phyloP scores from a whole-genome alignment of 2,797 vertebrate genomes.

The Crenuchus spilurus region DNA sequence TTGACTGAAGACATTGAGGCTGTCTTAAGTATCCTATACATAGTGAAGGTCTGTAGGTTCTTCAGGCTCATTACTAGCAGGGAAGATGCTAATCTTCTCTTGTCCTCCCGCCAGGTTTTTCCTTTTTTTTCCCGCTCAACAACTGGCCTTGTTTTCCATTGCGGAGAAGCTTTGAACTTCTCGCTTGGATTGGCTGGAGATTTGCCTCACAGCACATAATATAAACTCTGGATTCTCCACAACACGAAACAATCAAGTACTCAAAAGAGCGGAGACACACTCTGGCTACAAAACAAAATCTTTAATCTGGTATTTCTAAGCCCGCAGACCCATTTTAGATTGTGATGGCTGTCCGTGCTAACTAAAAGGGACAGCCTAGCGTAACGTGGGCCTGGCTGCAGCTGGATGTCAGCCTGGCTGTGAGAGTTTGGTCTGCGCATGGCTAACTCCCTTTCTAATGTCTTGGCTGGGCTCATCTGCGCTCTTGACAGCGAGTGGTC shows the following conservation, averaged over 20 bases:
- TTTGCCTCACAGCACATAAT: slow-evolving; percentile 61
- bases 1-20: slow-evolving; percentile 27
- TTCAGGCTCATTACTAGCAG: slow-evolving; percentile 13
- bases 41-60: slow-evolving; percentile 32
- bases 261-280: slow-evolving; percentile 42
- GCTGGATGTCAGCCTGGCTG: slow-evolving; percentile 52
- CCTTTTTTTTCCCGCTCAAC: slow-evolving; percentile 48
- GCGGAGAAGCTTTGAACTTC: slow-evolving; percentile 57
- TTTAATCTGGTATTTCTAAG: slow-evolving; percentile 38
- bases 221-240: slow-evolving; percentile 56
- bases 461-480: slow-evolving; percentile 45
- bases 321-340: slow-evolving; percentile 38
- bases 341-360: slow-evolving; percentile 33
- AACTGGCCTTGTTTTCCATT: slow-evolving; percentile 60
- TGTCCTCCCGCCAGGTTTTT: slow-evolving; percentile 55
- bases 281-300: slow-evolving; percentile 24
- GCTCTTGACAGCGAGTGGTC: slow-evolving; percentile 48
- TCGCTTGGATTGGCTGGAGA: slow-evolving; percentile 56
- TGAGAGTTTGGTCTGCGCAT: slow-evolving; percentile 42
- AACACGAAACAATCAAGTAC: slow-evolving; percentile 54
- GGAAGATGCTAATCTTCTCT: slow-evolving; percentile 48
- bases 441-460: slow-evolving; percentile 46
- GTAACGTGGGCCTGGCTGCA: slow-evolving; percentile 34
- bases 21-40: slow-evolving; percentile 33
- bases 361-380: slow-evolving; percentile 39